phyloP scores from a whole-genome alignment of 2,888 invertebrate genomes.

The Allolobophora icterica region DNA sequence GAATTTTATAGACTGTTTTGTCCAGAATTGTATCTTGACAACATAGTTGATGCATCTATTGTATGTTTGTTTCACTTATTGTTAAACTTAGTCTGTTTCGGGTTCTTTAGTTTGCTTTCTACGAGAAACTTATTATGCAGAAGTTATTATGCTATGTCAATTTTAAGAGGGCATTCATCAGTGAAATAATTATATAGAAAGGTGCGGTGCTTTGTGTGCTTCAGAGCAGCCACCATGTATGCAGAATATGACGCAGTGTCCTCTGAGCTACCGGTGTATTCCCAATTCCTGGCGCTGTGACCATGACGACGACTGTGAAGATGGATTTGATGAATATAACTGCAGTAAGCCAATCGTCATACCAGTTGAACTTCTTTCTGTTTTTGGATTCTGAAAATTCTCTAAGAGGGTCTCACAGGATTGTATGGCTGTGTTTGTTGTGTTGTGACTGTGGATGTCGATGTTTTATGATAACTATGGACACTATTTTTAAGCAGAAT shows the following conservation, averaged over 20 bases:
- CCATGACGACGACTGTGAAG: slow-evolving; percentile 70
- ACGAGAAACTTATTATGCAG: neutral
- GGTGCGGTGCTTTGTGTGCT: neutral
- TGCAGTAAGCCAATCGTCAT: slow-evolving; percentile 47
- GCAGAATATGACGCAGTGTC: slow-evolving; percentile 26
- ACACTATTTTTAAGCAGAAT: neutral
- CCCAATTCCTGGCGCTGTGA: slow-evolving; percentile 54
- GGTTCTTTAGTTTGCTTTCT: neutral
- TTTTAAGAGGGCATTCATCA: neutral
- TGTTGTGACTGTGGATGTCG: neutral
- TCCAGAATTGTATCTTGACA: neutral
- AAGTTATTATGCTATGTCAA: neutral
- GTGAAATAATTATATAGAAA: neutral
- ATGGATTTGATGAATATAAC: slow-evolving; percentile 73
- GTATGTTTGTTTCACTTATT: neutral
- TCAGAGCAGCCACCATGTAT: slow-evolving; percentile 22
- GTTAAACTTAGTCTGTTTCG: neutral
- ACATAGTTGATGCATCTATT: neutral
- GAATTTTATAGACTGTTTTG: neutral
- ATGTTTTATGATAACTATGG: neutral
- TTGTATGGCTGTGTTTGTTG: neutral
- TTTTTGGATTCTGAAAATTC: neutral
- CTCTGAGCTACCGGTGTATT: slow-evolving; percentile 60
- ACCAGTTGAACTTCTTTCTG: neutral
- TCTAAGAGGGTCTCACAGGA: neutral